Conservation (phyloP, 2,888 invertebrate genomes). For the Endotricha flammealis region DNA sequence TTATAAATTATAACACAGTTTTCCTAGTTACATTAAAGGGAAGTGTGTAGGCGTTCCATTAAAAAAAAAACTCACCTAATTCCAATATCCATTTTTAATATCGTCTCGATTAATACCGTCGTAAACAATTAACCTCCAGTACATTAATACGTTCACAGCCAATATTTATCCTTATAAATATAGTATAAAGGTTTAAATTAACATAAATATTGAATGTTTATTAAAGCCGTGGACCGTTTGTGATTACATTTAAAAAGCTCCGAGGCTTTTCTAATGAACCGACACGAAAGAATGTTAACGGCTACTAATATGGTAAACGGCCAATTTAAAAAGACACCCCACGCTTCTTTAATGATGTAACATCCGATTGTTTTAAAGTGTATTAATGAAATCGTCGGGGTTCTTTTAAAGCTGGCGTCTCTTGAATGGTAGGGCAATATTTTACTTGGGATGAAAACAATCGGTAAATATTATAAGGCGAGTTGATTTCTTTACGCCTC, state of each 20-base stretch:
- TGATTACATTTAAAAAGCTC: conserved; percentile 43
- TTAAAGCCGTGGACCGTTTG: conserved; percentile 13
- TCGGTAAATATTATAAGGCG: conserved; percentile 48
- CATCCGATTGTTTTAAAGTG: conserved; percentile 3
- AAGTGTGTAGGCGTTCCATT: background rate
- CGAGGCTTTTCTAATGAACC: conserved; percentile 45
- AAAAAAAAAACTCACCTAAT: background rate
- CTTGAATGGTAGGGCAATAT: conserved; percentile 34
- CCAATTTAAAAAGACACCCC: conserved; percentile 26
- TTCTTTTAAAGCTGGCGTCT: conserved; percentile 26
- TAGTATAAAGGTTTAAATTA: conserved; percentile 1
- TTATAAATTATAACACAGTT: background rate
- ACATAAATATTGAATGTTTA: conserved; percentile 1
- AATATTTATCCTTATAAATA: conserved; percentile 1
- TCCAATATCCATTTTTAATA: conserved; percentile 1
- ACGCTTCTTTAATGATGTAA: conserved; percentile 6
- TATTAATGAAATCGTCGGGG: conserved; percentile 15
- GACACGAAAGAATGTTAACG: conserved; percentile 44
- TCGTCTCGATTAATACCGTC: background rate
- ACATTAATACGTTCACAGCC: background rate
- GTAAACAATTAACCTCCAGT: conserved; percentile 3
- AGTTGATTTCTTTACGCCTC: conserved; percentile 44
- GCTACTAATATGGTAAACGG: conserved; percentile 36
- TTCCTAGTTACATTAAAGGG: too few relatives aligned
- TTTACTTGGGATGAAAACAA: conserved; percentile 48